A percentile compares a stretch with the other conserved stretches of the same genome.
Evolutionary conservation across 1,140 invertebrate genomes (phyloP).

Genomic region (Centruroides vittatus): DNA sequence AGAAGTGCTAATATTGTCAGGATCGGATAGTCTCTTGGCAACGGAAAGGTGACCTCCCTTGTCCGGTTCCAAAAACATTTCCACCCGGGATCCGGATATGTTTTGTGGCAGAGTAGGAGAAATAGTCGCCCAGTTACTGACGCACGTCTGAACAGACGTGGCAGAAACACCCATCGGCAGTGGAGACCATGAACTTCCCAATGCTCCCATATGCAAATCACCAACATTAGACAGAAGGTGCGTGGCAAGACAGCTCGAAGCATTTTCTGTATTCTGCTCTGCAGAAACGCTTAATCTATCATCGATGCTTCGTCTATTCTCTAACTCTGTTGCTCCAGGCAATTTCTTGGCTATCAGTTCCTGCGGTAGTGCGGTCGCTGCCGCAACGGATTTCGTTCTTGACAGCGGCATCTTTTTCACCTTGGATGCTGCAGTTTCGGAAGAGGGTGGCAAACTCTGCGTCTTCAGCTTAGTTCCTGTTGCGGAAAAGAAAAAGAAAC

Average conservation of each 20-base stretch:
- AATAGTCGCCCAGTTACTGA: constrained; percentile 13
- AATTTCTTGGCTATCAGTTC: constrained; percentile 35
- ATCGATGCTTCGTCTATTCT: no score
- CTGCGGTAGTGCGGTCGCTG: constrained; percentile 15
- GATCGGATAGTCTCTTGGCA: constrained; percentile 32
- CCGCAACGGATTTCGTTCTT: constrained; percentile 20
- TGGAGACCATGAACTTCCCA: constrained; percentile 1
- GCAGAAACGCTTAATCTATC: no score
- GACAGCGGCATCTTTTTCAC: constrained; percentile 19
- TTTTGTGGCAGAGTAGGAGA: constrained; percentile 12
- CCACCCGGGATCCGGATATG: constrained; percentile 8
- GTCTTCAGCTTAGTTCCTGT: constrained; percentile 16
- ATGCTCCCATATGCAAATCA: no score
- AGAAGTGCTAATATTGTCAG: constrained; percentile 17
- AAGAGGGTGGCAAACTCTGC: constrained; percentile 8
- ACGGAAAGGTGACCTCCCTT: constrained; percentile 28
- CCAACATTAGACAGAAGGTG: no score
- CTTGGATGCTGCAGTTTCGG: constrained; percentile 3
- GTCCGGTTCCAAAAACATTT: constrained; percentile 13
- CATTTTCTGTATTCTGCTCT: no score
- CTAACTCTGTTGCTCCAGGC: constrained; percentile 15
- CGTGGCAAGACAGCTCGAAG: no score
- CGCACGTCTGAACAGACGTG: background rate
- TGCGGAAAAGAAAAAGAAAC: background rate
- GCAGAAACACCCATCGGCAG: background rate